phyloP scores from a whole-genome alignment of 2,888 invertebrate genomes.

The Tubiluchus corallicola region DNA sequence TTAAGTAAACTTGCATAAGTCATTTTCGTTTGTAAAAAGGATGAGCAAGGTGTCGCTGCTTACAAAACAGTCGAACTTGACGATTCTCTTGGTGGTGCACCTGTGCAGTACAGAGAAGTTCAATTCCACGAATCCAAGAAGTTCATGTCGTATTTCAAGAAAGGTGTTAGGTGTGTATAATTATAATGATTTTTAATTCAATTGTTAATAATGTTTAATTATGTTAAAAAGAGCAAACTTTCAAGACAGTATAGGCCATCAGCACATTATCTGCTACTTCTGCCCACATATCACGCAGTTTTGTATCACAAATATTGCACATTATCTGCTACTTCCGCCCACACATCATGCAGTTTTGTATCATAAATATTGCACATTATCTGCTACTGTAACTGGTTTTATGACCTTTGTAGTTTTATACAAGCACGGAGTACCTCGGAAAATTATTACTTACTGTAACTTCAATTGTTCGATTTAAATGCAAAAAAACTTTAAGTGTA shows the following conservation, averaged over 20 bases:
- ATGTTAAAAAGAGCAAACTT: too few species aligned
- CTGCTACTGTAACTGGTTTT: too few species aligned
- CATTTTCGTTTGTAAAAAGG: conserved; percentile 30
- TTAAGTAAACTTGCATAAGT: too few species aligned
- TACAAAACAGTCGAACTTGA: conserved; percentile 73
- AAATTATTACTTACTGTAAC: too few species aligned
- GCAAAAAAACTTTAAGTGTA: too few species aligned
- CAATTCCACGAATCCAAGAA: conserved; percentile 64
- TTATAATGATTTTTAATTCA: conserved; percentile 14
- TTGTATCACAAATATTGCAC: too few species aligned
- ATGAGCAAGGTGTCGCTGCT: conserved; percentile 64
- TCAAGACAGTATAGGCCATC: not conserved
- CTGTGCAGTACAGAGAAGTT: conserved; percentile 64
- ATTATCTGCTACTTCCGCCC: too few species aligned
- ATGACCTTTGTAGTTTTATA: too few species aligned
- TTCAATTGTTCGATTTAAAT: too few species aligned
- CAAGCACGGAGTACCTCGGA: too few species aligned
- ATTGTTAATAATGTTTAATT: not conserved
- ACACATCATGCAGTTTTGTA: too few species aligned
- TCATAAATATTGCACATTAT: too few species aligned
- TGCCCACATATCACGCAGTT: not conserved
- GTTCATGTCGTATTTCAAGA: conserved; percentile 67
- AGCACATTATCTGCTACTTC: not conserved
- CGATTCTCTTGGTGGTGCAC: conserved; percentile 50
- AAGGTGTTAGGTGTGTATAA: conserved; percentile 40